These are phyloP conservation scores for Collichthys lucidus DNA, from an alignment of 2,113 vertebrate genomes.

Conservation along the genomic window DNA sequence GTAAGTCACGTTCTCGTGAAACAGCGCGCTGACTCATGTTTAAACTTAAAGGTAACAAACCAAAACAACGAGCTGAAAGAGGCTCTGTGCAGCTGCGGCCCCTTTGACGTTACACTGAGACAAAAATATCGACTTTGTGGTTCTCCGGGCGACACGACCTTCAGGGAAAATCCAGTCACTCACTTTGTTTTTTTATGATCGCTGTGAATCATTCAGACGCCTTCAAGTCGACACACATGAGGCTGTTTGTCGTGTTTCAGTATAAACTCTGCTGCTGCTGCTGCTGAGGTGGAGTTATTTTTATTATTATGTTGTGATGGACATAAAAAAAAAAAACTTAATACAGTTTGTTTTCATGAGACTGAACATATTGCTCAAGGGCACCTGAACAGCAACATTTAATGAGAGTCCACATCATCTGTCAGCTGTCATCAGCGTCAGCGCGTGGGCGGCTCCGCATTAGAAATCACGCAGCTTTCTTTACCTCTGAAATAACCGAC, in stretches of 20 bases:
- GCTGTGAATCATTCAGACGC: neutral
- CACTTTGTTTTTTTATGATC: neutral
- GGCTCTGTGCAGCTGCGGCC: too few species aligned
- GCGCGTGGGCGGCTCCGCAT: neutral
- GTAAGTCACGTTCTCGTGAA: neutral
- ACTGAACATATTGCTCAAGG: constrained; percentile 14
- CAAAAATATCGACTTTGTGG: neutral
- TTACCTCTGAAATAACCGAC: neutral
- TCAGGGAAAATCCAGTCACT: neutral
- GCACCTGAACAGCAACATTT: constrained; percentile 34
- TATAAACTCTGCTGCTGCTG: neutral
- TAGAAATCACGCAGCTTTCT: constrained; percentile 4
- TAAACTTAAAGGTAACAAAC: too few species aligned
- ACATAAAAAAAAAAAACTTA: neutral
- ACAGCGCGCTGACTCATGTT: neutral
- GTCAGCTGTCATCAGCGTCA: constrained; percentile 55
- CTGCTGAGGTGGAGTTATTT: constrained; percentile 10
- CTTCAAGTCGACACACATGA: neutral
- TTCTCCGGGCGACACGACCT: neutral
- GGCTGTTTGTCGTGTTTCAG: neutral
- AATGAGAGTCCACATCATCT: constrained; percentile 61
- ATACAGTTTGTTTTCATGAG: constrained; percentile 18
- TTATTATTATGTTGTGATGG: constrained; percentile 12
- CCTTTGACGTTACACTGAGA: neutral
- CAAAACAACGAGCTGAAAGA: too few species aligned